phyloP scores from a whole-genome alignment of 2,797 vertebrate genomes.

The Erpetoichthys calabaricus region DNA sequence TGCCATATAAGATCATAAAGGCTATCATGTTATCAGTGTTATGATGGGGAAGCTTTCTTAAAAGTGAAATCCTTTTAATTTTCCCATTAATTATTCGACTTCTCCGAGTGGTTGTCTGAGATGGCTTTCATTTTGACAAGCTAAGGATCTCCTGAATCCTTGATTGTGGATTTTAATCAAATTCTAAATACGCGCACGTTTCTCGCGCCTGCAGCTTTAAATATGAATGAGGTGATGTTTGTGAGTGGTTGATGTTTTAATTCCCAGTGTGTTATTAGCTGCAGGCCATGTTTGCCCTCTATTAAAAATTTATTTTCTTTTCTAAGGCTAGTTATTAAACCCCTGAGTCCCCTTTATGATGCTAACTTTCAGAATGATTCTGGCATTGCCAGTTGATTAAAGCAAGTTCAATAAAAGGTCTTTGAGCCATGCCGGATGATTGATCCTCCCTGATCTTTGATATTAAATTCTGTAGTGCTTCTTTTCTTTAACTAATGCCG shows the following conservation, averaged over 20 bases:
- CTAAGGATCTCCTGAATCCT: conserved; percentile 24
- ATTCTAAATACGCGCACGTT: conserved; percentile 47
- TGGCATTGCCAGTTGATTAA: conserved; percentile 48
- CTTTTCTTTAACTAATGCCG: conserved; percentile 18
- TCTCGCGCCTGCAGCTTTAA: conserved; percentile 28
- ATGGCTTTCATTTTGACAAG: no score
- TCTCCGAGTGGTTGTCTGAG: no score
- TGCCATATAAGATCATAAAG: no score
- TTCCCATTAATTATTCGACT: no score
- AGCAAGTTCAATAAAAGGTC: conserved; percentile 41
- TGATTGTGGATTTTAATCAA: conserved; percentile 39
- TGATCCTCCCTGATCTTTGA: conserved; percentile 32
- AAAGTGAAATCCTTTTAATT: no score
- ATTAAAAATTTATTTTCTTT: conserved; percentile 41
- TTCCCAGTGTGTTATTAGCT: conserved; percentile 17
- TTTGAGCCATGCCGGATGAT: conserved; percentile 40
- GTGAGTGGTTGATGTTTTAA: conserved; percentile 26
- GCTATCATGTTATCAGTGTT: no score
- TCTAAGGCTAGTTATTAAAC: conserved; percentile 42
- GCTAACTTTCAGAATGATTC: conserved; percentile 43
- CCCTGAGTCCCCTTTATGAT: conserved; percentile 30
- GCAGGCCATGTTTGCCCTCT: conserved; percentile 36
- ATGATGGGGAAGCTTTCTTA: no score
- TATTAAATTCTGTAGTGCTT: conserved; percentile 12
- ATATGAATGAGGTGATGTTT: conserved; percentile 31